Evolutionary conservation across 37 sponge, comb jelly and placozoan genomes (phyloP).

Genomic region (Aplysina aerophoba): DNA sequence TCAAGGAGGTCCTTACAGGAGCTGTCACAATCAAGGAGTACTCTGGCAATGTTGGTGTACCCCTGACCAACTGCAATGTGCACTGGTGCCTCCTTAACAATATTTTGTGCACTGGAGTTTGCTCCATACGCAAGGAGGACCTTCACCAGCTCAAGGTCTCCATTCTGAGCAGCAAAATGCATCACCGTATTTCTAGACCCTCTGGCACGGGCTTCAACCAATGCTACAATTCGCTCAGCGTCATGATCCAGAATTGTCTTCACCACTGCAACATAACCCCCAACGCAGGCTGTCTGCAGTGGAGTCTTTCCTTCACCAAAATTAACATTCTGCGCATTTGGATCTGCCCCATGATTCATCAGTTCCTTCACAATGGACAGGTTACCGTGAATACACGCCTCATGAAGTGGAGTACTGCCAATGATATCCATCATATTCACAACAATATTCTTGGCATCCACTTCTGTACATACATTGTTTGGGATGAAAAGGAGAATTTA

Average conservation of each 20-base stretch:
- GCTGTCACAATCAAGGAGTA: slow-evolving; percentile 50
- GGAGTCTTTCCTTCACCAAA: slow-evolving; percentile 62
- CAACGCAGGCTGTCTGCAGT: slow-evolving; percentile 78
- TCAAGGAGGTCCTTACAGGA: slow-evolving; percentile 40
- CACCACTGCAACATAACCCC: slow-evolving; percentile 72
- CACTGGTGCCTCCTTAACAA: slow-evolving; percentile 57
- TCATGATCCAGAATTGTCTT: slow-evolving; percentile 50
- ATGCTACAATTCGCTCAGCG: not conserved
- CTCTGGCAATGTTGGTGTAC: slow-evolving; percentile 52
- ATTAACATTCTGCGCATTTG: slow-evolving; percentile 35
- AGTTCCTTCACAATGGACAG: slow-evolving; percentile 64
- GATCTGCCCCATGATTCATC: slow-evolving; percentile 36
- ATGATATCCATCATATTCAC: slow-evolving; percentile 54
- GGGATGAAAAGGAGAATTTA: too few relatives aligned
- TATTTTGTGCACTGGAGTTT: slow-evolving; percentile 43
- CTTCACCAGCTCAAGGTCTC: slow-evolving; percentile 64
- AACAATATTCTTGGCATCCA: too few relatives aligned
- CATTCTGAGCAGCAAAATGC: slow-evolving; percentile 84
- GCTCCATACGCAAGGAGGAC: slow-evolving; percentile 54
- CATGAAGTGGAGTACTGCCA: slow-evolving; percentile 77
- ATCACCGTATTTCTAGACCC: slow-evolving; percentile 70
- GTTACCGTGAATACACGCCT: slow-evolving; percentile 72
- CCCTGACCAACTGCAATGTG: slow-evolving; percentile 91
- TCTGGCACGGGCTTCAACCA: slow-evolving; percentile 47
- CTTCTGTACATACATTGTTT: too few relatives aligned